phyloP scores from a whole-genome alignment of 1,140 invertebrate species.

The Mizuhopecten yessoensis region DNA sequence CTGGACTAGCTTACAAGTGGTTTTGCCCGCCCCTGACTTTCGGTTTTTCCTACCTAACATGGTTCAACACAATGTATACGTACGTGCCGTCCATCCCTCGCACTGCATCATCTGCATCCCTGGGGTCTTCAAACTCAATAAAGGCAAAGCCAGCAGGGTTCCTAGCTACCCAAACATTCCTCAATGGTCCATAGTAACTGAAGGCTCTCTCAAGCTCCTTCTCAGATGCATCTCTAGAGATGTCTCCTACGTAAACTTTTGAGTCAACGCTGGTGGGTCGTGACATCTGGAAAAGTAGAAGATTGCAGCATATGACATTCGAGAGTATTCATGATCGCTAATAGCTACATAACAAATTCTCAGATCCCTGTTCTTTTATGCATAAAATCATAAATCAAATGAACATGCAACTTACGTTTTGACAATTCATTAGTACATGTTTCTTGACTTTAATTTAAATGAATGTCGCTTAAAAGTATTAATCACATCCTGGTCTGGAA shows the following conservation, averaged over 20 bases:
- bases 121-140: slow-evolving; percentile 96
- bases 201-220: slow-evolving; percentile 90
- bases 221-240: slow-evolving; percentile 84
- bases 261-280: slow-evolving; percentile 86
- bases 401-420: too few species aligned
- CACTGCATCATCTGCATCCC: slow-evolving; percentile 89
- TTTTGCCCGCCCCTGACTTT: too few species aligned
- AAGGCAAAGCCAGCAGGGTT: slow-evolving; percentile 95
- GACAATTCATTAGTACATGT: too few species aligned
- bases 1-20: too few species aligned
- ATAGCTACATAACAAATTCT: too few species aligned
- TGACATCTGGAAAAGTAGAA: slow-evolving; percentile 58
- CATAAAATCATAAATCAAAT: too few species aligned
- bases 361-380: too few species aligned
- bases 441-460: too few species aligned
- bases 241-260: slow-evolving; percentile 98
- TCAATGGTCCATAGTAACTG: slow-evolving; percentile 95
- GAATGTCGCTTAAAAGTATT: too few species aligned
- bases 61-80: neutral
- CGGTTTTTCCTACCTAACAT: neutral
- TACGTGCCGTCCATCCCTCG: slow-evolving; percentile 80
- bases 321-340: too few species aligned
- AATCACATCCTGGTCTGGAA: too few species aligned
- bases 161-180: slow-evolving; percentile 97
- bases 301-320: neutral